Evolutionary conservation across 37 sponge, comb jelly and placozoan species (phyloP), one percentile per base, ranked within the genome.

Genomic region (Amphimedon queenslandica): DNA sequence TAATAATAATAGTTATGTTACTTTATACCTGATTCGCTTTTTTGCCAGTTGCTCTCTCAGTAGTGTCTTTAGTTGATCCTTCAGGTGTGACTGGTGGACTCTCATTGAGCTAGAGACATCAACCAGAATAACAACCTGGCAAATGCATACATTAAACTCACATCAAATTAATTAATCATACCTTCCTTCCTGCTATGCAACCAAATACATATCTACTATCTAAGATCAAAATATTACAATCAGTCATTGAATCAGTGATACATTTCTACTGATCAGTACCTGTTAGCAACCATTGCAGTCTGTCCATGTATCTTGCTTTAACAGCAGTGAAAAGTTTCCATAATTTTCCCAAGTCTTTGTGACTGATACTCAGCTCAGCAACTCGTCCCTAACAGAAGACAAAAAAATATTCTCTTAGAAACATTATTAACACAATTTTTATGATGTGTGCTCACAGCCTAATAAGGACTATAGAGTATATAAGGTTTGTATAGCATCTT

Each of bases 361-460:
- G 53, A 47, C 53, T 47, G 13, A 47, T 8, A 47, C 53, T 47
- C 53, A 47, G 53, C 13, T 47, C 53, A 47, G 13, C 13, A 13
- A 47, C 53, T 47, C 13, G 53, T 47, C 53, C 53, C 53, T 47
- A n/a, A n/a, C n/a, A n/a, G n/a, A n/a, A n/a, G n/a, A n/a, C n/a
- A n/a, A n/a, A n/a, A n/a, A n/a, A n/a, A n/a, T n/a, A n/a, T n/a
- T n/a, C n/a, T n/a, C n/a, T n/a, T n/a, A n/a, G n/a, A n/a, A n/a
- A n/a, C n/a, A n/a, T n/a, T n/a, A n/a, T n/a, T n/a, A n/a, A n/a
- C n/a, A n/a, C n/a, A n/a, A n/a, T n/a, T n/a, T n/a, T n/a, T n/a
- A n/a, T n/a, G n/a, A n/a, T n/a, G n/a, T n/a, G n/a, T n/a, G n/a
- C n/a, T n/a, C n/a, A n/a, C n/a, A n/a, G n/a, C n/a, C n/a, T n/a